Conservation (phyloP, 1,140 invertebrate species). For the Calosoma granatense region DNA sequence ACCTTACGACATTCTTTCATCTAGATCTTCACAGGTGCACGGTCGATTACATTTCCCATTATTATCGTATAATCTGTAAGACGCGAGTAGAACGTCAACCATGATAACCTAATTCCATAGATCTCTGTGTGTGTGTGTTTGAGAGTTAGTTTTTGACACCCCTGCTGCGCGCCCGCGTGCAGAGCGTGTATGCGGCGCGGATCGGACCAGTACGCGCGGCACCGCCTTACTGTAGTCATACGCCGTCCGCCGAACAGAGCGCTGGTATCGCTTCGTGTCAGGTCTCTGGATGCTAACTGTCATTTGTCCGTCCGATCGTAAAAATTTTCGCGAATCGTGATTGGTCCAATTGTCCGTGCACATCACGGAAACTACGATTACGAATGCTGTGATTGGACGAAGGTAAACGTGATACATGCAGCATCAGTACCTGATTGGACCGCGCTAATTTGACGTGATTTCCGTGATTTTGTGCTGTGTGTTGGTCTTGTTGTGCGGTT, state of each 20-base stretch:
- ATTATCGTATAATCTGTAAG: not conserved
- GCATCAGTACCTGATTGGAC: not conserved
- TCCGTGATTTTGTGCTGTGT: not conserved
- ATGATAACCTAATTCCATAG: not conserved
- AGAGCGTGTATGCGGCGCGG: not conserved
- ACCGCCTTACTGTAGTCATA: not conserved
- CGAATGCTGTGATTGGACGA: too few species aligned
- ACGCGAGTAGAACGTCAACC: not conserved
- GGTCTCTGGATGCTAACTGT: too few species aligned
- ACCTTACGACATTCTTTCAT: not conserved
- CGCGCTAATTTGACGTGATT: not conserved
- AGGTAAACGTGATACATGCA: not conserved
- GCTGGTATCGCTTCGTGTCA: not conserved
- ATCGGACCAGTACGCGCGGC: not conserved
- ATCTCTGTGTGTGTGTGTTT: not conserved
- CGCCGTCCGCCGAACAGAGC: not conserved
- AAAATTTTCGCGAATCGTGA: not conserved
- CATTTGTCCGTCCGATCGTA: too few species aligned
- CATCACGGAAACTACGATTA: too few species aligned
- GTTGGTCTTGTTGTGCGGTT: too few species aligned
- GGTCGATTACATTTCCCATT: not conserved
- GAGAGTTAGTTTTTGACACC: not conserved
- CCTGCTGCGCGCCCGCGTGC: not conserved
- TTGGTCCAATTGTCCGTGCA: too few species aligned
- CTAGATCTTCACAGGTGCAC: not conserved